Conservation (phyloP, 2,113 vertebrate genomes). For the Protobothrops flavoviridis region DNA sequence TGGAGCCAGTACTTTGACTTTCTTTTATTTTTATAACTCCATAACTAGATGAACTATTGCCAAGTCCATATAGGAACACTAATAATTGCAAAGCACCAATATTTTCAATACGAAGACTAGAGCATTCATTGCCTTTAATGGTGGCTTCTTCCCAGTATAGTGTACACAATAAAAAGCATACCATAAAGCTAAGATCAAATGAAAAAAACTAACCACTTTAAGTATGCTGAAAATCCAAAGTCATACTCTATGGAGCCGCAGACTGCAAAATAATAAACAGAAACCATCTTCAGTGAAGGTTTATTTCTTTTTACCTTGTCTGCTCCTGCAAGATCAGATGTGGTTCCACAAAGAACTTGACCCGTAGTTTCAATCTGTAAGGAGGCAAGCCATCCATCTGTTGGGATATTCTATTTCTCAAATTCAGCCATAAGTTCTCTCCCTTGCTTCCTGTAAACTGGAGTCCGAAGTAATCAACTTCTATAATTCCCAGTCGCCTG, state of each 20-base stretch:
- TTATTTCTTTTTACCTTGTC: slow-evolving; percentile 79
- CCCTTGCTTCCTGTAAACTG: slow-evolving; percentile 96
- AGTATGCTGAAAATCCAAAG: background rate
- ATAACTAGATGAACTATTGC: background rate
- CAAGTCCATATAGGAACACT: background rate
- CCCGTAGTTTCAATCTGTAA: slow-evolving; percentile 88
- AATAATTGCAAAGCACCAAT: background rate
- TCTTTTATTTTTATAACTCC: slow-evolving; percentile 21
- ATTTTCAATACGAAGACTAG: rapidly evolving
- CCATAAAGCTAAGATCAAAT: background rate
- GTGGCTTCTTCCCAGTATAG: background rate
- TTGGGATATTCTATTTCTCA: slow-evolving; percentile 96
- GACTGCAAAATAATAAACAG: rapidly evolving
- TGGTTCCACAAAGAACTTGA: slow-evolving; percentile 98
- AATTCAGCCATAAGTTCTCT: slow-evolving; percentile 95
- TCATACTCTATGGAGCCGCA: background rate
- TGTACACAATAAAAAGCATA: background rate
- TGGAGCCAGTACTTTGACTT: slow-evolving; percentile 24
- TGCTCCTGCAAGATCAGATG: slow-evolving; percentile 98
- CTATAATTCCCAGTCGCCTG: slow-evolving; percentile 93
- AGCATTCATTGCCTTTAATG: background rate
- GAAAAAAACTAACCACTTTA: background rate
- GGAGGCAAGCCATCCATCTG: slow-evolving; percentile 94
- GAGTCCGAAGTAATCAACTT: slow-evolving; percentile 97
- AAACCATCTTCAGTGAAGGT: slow-evolving; percentile 13